Conservation (phyloP, 2,888 invertebrate genomes). For the Hypsopygia costalis region DNA sequence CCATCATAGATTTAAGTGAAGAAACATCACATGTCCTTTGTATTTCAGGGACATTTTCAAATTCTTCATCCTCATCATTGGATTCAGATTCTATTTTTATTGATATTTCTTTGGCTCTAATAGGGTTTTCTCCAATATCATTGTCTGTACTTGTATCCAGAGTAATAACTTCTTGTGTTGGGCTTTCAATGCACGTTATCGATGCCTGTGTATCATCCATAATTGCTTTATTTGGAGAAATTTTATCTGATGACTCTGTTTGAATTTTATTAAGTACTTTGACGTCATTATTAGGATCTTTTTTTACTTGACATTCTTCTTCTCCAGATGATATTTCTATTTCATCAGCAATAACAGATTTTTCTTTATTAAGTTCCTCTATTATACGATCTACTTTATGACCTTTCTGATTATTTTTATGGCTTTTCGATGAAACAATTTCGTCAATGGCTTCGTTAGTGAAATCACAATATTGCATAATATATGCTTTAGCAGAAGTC, state of each 20-base stretch:
- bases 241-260: constrained; percentile 7
- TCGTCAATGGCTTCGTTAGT: constrained; percentile 84
- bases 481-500: constrained; percentile 84
- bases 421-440: constrained; percentile 59
- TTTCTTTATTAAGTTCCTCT: constrained; percentile 56
- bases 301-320: constrained; percentile 27
- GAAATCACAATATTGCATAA: constrained; percentile 88
- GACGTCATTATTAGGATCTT: constrained; percentile 9
- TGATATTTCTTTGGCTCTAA: constrained; percentile 2
- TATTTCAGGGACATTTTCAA: constrained; percentile 72
- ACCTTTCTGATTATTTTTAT: constrained; percentile 37
- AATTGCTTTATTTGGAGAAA: constrained; percentile 14
- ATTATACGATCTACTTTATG: constrained; percentile 50
- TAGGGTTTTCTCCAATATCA: constrained; percentile 6
- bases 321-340: constrained; percentile 54
- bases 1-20: constrained; percentile 18
- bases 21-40: constrained; percentile 26
- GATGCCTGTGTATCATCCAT: constrained; percentile 43
- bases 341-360: constrained; percentile 53
- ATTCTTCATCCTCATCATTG: constrained; percentile 73
- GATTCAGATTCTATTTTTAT: constrained; percentile 36
- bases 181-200: constrained; percentile 44
- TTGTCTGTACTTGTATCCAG: constrained; percentile 50
- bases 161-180: constrained; percentile 38
- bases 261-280: constrained; percentile 14